Percentiles rank a stretch among this genome's conserved stretches.
These are phyloP conservation scores for Crotalus viridis DNA, from an alignment of 2,113 vertebrate genomes.

Conservation along the genomic window DNA sequence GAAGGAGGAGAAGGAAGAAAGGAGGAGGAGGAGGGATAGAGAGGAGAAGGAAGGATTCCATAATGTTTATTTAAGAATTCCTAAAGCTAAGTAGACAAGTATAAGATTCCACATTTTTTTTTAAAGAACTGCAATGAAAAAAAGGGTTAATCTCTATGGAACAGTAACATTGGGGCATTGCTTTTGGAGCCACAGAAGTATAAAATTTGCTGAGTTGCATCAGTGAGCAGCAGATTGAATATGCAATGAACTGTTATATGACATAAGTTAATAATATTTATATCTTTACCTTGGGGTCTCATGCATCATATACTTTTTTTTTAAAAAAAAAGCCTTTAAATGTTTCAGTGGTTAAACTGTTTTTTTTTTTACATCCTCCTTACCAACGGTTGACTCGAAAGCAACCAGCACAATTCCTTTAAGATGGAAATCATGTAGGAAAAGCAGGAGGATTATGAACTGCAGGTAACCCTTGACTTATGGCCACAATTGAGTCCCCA, in stretches of 20 bases:
- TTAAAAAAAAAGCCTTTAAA: background rate
- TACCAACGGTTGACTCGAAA: background rate
- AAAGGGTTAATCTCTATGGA: background rate
- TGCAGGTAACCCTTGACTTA: too few species aligned
- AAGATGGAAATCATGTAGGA: background rate
- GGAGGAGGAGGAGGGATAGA: background rate
- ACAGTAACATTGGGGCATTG: background rate
- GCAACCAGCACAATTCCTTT: background rate
- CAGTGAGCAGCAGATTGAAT: slow-evolving; percentile 1
- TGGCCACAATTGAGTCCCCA: too few species aligned
- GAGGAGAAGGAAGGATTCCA: background rate
- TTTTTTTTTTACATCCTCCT: background rate
- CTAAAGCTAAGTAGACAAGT: background rate
- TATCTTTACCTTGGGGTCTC: background rate
- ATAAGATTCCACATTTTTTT: background rate
- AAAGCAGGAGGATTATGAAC: too few species aligned
- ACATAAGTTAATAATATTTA: background rate
- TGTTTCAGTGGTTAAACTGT: background rate
- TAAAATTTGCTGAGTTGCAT: background rate
- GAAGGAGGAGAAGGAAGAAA: rapidly evolving
- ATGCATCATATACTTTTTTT: background rate
- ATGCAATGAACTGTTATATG: slow-evolving; percentile 16
- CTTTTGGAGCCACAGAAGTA: background rate
- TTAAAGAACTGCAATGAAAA: background rate
- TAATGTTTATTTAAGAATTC: rapidly evolving